Evolutionary conservation across 2,797 vertebrate species (phyloP), one percentile per base, ranked within the genome.

Genomic region (Enteromius paludinosus): DNA sequence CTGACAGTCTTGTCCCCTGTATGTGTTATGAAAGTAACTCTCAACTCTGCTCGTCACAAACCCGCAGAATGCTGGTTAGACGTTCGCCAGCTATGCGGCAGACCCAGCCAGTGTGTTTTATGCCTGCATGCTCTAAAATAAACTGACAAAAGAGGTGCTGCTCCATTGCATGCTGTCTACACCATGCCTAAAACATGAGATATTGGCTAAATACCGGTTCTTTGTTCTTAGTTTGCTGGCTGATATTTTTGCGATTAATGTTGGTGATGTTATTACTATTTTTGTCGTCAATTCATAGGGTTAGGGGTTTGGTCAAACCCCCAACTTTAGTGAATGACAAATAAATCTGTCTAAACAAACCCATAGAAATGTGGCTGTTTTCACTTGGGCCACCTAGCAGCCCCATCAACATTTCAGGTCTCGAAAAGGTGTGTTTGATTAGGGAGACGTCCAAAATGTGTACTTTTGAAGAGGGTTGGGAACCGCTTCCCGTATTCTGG

Each of bases 101-200:
- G 89, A 88, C 75, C 85, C 86, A 9, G 86, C 87, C 87, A 87
- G 89, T 86, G 89, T 90, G 89, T 94, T 93, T 94, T 92, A 92
- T 93, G 92, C 89, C 90, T 52, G 81, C 88, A 87, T 90, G 30
- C 72, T 92, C 91, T 92, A 94, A 94, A 95, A 95, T 94, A 94
- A 94, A 92, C 91, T 83, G 89, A 92, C 88, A 81, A 86, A 74
- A 90, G 86, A 85, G 90, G 90, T 61, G 85, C 85, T 79, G 89
- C 90, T 86, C 83, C 77, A 83, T 92, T 90, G 91, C 91, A 91
- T 90, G 89, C 91, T 91, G 90, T 88, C 86, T 83, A 84, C 84
- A 87, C 88, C 82, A 64, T 88, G 88, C 91, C 92, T 90, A 90
- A 89, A 90, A 76, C 56, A 80, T 79, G 90, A 82, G 87, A 91